These are phyloP conservation scores for Tringa solitaria DNA, from an alignment of 2,113 vertebrate species.

Conservation along the genomic window DNA sequence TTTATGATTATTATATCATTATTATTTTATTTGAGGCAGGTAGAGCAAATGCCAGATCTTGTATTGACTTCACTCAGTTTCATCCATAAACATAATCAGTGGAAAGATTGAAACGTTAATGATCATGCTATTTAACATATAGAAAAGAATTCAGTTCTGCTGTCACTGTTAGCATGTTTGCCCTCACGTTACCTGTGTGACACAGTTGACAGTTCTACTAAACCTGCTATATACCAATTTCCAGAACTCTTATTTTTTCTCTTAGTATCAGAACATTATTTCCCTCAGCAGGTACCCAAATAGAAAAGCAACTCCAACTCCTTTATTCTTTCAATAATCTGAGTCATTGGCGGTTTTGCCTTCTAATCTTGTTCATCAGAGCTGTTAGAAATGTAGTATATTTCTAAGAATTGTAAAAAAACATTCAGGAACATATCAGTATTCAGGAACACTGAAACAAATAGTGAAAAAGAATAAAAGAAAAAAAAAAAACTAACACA, in stretches of 20 bases:
- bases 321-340: background rate
- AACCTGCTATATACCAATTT: background rate
- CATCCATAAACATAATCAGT: background rate
- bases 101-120: background rate
- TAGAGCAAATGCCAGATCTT: background rate
- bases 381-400: background rate
- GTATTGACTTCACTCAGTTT: background rate
- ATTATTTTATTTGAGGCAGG: background rate
- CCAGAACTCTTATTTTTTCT: background rate
- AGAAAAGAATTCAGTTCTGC: background rate
- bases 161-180: background rate
- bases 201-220: background rate
- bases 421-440: background rate
- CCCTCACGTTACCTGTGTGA: fast-evolving
- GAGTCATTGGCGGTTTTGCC: background rate
- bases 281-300: background rate
- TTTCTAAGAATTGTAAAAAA: background rate
- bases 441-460: background rate
- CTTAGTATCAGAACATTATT: background rate
- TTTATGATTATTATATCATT: background rate
- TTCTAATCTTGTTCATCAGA: background rate
- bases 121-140: background rate
- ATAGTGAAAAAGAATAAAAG: background rate
- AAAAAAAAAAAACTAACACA: background rate
- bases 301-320: background rate